These are phyloP conservation scores for Ploceus nigricollis DNA, from an alignment of 2,113 vertebrate genomes.

Conservation along the genomic window DNA sequence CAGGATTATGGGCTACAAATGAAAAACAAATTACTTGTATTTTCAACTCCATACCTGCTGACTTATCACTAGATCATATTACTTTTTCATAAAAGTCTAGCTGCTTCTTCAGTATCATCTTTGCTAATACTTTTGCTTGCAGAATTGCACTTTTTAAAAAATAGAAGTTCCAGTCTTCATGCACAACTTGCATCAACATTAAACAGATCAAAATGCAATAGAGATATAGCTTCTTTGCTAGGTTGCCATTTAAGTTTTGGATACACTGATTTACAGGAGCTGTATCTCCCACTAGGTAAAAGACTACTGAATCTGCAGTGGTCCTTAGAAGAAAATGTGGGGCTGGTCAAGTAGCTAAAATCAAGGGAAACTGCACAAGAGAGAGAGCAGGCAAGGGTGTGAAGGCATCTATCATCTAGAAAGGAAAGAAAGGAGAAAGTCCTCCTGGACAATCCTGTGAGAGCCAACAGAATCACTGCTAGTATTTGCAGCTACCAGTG, in stretches of 20 bases:
- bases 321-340: neutral
- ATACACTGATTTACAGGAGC: neutral
- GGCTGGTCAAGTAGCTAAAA: neutral
- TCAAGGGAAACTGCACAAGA: neutral
- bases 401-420: neutral
- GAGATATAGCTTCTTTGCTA: neutral
- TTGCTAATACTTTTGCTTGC: neutral
- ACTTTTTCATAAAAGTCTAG: neutral
- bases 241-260: neutral
- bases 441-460: neutral
- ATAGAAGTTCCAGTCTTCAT: neutral
- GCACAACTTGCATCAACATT: neutral
- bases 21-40: neutral
- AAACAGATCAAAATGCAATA: neutral
- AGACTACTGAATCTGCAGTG: neutral
- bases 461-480: neutral
- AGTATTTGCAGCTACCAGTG: neutral
- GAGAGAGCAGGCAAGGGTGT: neutral
- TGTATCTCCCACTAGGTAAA: neutral
- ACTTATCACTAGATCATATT: neutral
- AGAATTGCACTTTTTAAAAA: accelerated
- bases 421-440: neutral
- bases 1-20: neutral
- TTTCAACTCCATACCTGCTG: neutral
- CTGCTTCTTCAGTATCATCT: neutral